Evolutionary conservation across 1,140 invertebrate species (phyloP), one percentile per base, ranked within the genome.

Genomic region (Drosophila gunungcola): DNA sequence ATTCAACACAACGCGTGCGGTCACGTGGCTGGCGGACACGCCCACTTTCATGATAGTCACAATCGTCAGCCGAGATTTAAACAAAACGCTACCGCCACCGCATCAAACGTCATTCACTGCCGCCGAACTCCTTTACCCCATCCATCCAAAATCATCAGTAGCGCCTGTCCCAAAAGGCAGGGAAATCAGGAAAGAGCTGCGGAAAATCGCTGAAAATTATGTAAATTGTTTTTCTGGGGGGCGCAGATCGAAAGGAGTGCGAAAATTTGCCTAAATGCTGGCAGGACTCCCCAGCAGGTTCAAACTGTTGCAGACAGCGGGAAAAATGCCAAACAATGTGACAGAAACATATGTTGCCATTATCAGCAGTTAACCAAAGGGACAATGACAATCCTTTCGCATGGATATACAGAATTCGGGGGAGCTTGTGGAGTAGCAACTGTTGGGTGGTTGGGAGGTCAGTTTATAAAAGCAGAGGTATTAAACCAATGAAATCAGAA

Each of bases 241-340:
- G 16, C 36, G 12, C 42, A 57, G 36, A 48, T 51, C 42, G 49
- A 78, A 86, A 75, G 55, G 75, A 77, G 83, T 73, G 80, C 68
- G 80, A 78, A 89, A 89, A 89, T 89, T 89, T 89, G 84, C 80
- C 84, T 89, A 89, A 89, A 89, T 89, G 84, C 77, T 72, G 62
- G 75, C 45, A 54, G 65, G 49, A 78, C 62, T 27, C 21, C 13
- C 10, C 51, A 46, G 68, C 78, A 74, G 73, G 72, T 57, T 64
- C 81, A 85, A 78, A 70, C 63, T 80, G 81, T 63, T 73, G 56
- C 81, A 85, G 72, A 62, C 52, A 32, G 65, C 68, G 65, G 43
- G 2, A 48, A 34, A 55, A 70, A 57, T 48, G 51, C 53, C 65
- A 49, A 65, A 80, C 72, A 83, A 70, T 65, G 79, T 88, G 83